Conservation (phyloP, 2,888 invertebrate genomes). For the Operophtera brumata region DNA sequence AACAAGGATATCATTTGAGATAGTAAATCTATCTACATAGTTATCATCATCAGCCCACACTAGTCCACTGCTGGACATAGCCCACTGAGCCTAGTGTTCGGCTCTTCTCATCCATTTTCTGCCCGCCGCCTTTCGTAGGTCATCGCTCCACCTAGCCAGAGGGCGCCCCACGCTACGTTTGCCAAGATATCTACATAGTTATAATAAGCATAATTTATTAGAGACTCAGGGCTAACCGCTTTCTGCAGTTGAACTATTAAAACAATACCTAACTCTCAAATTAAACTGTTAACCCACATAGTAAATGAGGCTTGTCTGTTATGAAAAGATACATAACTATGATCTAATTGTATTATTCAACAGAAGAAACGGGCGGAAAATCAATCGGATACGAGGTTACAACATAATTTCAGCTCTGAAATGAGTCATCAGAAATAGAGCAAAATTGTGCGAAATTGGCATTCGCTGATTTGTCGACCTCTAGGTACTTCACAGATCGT, state of each 20-base stretch:
- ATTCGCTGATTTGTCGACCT: not conserved
- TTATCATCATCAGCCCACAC: no score
- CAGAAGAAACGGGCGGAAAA: conserved; percentile 27
- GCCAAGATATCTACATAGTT: not conserved
- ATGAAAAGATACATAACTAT: conserved; percentile 31
- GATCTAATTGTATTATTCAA: conserved; percentile 35
- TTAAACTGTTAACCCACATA: conserved; percentile 26
- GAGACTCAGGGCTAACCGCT: no score
- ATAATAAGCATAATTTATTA: no score
- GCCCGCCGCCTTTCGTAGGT: no score
- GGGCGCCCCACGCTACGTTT: no score
- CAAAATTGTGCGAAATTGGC: not conserved
- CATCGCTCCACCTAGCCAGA: no score
- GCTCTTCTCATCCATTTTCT: no score
- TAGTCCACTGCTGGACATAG: no score
- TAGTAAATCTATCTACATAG: no score
- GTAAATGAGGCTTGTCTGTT: conserved; percentile 29
- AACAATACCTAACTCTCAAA: conserved; percentile 3
- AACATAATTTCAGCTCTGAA: conserved; percentile 22
- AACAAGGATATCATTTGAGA: no score
- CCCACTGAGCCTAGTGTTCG: no score
- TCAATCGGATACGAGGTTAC: conserved; percentile 30
- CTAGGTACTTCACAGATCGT: not conserved
- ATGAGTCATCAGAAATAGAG: conserved; percentile 16
- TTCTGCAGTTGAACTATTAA: no score